Conservation (phyloP, 2,888 invertebrate species). For the Ommatoiulus sabulosus region DNA sequence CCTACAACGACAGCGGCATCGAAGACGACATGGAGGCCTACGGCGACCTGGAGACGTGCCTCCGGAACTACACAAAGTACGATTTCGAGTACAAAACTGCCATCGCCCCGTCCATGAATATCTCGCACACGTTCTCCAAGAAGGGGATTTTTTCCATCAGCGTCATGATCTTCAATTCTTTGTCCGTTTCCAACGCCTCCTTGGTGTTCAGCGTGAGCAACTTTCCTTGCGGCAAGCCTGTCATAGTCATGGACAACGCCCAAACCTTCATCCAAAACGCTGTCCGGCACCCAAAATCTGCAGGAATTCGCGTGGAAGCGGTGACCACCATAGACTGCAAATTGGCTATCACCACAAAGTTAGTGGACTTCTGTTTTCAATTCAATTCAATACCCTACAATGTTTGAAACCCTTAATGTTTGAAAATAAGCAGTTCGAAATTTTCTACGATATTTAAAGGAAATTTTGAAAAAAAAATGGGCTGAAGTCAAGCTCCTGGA, state of each 20-base stretch:
- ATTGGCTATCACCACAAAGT: conserved; percentile 42
- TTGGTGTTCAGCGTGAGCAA: conserved; percentile 55
- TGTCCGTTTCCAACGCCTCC: conserved; percentile 47
- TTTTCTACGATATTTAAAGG: no score
- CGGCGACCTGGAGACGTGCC: conserved; percentile 50
- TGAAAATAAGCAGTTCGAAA: no score
- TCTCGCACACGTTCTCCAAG: conserved; percentile 49
- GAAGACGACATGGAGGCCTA: background rate
- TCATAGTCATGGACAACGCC: conserved; percentile 45
- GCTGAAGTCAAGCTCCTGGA: no score
- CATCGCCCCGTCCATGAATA: conserved; percentile 17
- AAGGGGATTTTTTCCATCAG: conserved; percentile 51
- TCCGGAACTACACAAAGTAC: conserved; percentile 51
- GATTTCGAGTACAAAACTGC: conserved; percentile 44
- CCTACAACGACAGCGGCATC: conserved; percentile 37
- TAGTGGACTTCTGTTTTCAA: background rate
- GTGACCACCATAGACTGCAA: conserved; percentile 50
- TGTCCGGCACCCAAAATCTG: background rate
- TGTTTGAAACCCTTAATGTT: no score
- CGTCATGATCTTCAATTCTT: conserved; percentile 47
- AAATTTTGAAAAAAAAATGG: no score
- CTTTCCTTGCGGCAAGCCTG: conserved; percentile 55
- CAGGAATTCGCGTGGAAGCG: background rate
- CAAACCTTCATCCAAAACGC: conserved; percentile 10
- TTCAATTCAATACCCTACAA: no score